Evolutionary conservation across 2,888 invertebrate genomes (phyloP).

Genomic region (Coenonympha glycerion): DNA sequence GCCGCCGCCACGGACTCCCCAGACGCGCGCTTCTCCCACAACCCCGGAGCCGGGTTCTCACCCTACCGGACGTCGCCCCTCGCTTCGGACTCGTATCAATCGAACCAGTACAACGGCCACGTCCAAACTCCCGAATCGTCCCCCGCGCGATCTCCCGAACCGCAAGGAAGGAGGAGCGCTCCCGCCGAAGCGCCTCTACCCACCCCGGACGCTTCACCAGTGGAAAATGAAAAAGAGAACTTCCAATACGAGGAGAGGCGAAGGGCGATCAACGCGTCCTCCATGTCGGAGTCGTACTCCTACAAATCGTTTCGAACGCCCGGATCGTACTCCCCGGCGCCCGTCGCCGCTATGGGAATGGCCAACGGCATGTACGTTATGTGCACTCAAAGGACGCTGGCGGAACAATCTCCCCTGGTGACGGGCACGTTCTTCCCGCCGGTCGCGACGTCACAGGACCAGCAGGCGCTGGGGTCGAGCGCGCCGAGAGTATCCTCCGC

Average conservation of each 20-base stretch:
- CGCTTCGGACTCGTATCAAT: constrained; percentile 59
- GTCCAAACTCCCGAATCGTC: constrained; percentile 89
- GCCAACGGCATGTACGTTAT: constrained; percentile 90
- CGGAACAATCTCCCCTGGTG: constrained; percentile 88
- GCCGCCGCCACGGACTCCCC: constrained; percentile 63
- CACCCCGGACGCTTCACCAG: constrained; percentile 86
- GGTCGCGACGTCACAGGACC: constrained; percentile 87
- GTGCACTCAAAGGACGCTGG: constrained; percentile 87
- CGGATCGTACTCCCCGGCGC: constrained; percentile 77
- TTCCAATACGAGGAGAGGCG: constrained; percentile 77
- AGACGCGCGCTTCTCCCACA: constrained; percentile 64
- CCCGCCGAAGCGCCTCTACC: constrained; percentile 76
- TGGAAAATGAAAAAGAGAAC: constrained; percentile 82
- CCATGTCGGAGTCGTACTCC: constrained; percentile 65
- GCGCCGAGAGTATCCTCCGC: constrained; percentile 67
- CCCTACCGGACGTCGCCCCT: constrained; percentile 70
- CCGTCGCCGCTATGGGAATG: constrained; percentile 88
- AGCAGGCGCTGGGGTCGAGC: constrained; percentile 79
- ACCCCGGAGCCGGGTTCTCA: constrained; percentile 68
- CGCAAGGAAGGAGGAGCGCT: constrained; percentile 76
- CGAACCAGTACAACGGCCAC: constrained; percentile 63
- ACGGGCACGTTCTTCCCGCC: constrained; percentile 94
- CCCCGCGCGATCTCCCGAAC: constrained; percentile 88
- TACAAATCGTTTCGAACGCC: constrained; percentile 73
- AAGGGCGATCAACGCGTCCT: constrained; percentile 62